These are phyloP conservation scores for Drosophila eugracilis DNA, from an alignment of 1,140 invertebrate genomes.

Conservation along the genomic window DNA sequence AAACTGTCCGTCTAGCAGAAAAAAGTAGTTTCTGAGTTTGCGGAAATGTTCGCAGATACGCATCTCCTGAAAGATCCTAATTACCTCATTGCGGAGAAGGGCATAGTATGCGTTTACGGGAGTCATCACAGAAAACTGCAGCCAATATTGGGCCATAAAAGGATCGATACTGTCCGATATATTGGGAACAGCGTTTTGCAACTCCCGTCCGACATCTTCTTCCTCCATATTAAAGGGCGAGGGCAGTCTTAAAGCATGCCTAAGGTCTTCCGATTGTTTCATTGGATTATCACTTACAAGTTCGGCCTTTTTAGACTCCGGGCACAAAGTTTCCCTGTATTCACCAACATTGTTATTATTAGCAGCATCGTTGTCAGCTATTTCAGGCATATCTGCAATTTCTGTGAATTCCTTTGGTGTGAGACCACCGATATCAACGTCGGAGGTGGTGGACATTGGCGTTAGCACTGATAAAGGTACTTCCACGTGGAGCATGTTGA, in stretches of 20 bases:
- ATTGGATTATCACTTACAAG: not conserved
- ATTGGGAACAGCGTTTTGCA: not conserved
- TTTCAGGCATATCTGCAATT: not conserved
- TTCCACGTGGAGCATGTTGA: slow-evolving; percentile 32
- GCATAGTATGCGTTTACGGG: slow-evolving; percentile 89
- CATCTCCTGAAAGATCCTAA: slow-evolving; percentile 89
- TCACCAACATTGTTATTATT: slow-evolving; percentile 21
- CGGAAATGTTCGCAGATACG: slow-evolving; percentile 89
- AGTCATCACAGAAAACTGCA: slow-evolving; percentile 89
- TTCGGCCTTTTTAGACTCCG: not conserved
- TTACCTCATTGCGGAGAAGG: slow-evolving; percentile 89
- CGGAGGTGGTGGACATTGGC: slow-evolving; percentile 82
- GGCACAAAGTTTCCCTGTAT: too few relatives aligned
- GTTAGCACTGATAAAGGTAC: slow-evolving; percentile 10
- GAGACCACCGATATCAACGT: slow-evolving; percentile 34
- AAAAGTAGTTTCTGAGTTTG: slow-evolving; percentile 90
- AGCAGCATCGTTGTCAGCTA: slow-evolving; percentile 37
- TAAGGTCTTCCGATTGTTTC: not conserved
- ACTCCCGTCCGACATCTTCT: not conserved
- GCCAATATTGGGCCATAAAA: slow-evolving; percentile 86
- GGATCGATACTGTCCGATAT: slow-evolving; percentile 31
- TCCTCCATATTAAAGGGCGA: not conserved
- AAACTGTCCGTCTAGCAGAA: slow-evolving; percentile 91
- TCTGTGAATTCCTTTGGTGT: slow-evolving; percentile 10
- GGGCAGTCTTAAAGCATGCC: slow-evolving; percentile 2